Conservation (phyloP, 2,888 invertebrate genomes). For the Sminthurides aquaticus region DNA sequence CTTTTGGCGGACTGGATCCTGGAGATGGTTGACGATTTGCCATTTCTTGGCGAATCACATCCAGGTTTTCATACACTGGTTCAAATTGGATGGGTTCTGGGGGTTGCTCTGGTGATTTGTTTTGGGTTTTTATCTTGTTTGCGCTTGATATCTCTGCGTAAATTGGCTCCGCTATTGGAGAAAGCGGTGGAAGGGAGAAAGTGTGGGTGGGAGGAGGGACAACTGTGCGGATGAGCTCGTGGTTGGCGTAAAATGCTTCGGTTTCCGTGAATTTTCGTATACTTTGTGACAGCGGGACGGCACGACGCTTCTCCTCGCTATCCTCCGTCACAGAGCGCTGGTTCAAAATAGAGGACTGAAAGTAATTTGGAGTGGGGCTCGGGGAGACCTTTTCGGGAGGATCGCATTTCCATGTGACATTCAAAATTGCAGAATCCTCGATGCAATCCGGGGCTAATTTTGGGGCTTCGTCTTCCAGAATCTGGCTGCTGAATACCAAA, state of each 20-base stretch:
- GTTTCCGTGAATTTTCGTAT: neutral
- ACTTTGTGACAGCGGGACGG: neutral
- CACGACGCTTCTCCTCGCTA: neutral
- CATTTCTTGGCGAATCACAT: conserved; percentile 19
- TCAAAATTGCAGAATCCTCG: neutral
- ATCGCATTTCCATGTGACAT: conserved; percentile 17
- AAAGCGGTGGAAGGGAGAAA: neutral
- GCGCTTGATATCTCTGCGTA: conserved; percentile 13
- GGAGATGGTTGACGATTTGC: neutral
- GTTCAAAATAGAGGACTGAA: conserved; percentile 16
- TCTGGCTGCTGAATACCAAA: neutral
- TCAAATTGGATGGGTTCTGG: neutral
- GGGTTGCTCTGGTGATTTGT: neutral
- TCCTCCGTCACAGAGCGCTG: conserved; percentile 1
- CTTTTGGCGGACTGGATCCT: neutral
- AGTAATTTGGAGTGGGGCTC: conserved; percentile 9
- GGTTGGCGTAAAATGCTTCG: neutral
- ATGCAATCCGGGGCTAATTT: neutral
- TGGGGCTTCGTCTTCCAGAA: neutral
- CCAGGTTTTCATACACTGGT: conserved; percentile 21
- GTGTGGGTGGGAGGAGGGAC: neutral
- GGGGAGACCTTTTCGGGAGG: conserved; percentile 12
- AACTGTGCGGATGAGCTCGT: conserved; percentile 1
- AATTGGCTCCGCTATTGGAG: conserved; percentile 10
- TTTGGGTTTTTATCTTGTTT: neutral